Evolutionary conservation across 1,140 invertebrate genomes (phyloP).

Genomic region (Brachionus sp.): DNA sequence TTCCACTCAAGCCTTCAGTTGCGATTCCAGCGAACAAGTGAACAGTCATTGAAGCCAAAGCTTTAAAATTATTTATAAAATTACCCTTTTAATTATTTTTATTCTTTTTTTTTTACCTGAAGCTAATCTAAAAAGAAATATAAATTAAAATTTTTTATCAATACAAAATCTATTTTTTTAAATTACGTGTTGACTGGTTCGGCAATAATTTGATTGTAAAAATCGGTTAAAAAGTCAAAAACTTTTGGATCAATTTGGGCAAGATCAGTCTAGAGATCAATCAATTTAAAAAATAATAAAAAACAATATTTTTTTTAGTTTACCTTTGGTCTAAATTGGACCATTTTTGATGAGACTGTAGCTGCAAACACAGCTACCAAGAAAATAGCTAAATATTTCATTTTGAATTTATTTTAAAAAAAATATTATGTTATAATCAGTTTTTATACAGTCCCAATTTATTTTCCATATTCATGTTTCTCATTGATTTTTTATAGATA

Average conservation of each 20-base stretch:
- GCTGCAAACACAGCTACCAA: not conserved
- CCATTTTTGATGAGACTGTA: not conserved
- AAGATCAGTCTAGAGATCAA: not conserved
- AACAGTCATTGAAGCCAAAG: slow-evolving; percentile 30
- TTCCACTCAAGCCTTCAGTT: not conserved
- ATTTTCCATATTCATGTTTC: not conserved
- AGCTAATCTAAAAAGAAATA: not conserved
- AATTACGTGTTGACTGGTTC: slow-evolving; percentile 38
- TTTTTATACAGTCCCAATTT: not conserved
- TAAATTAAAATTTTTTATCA: not conserved
- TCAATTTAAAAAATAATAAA: no score
- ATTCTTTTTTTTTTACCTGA: not conserved
- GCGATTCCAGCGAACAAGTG: slow-evolving; percentile 35
- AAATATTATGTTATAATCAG: not conserved
- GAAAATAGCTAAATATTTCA: slow-evolving; percentile 8
- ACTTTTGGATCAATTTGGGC: slow-evolving; percentile 8
- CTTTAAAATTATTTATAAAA: not conserved
- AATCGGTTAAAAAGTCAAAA: not conserved
- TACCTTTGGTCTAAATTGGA: not conserved
- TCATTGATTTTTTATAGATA: not conserved
- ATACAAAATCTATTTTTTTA: not conserved
- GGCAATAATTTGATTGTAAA: slow-evolving; percentile 39
- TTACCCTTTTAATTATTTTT: not conserved
- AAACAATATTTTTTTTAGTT: not conserved
- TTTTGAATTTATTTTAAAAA: not conserved